Evolutionary conservation across 2,797 vertebrate species (phyloP).

Genomic region (Crocodylus rhombifer): DNA sequence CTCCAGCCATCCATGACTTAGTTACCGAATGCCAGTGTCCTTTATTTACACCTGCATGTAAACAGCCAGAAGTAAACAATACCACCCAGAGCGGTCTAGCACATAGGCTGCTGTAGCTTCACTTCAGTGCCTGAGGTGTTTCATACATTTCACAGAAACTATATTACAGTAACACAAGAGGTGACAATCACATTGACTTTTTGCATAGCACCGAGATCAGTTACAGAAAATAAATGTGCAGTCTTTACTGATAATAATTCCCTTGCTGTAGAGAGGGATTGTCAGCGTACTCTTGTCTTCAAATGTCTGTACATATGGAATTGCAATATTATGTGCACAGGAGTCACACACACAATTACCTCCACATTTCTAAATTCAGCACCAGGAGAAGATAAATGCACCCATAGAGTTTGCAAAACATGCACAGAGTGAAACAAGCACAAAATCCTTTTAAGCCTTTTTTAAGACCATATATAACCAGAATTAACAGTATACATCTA

Average conservation of each 20-base stretch:
- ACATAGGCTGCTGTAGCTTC: slow-evolving; percentile 72
- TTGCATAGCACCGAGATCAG: slow-evolving; percentile 67
- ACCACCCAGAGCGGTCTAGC: slow-evolving; percentile 62
- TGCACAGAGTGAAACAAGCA: neutral
- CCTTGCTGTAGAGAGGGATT: slow-evolving; percentile 29
- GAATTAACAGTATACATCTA: neutral
- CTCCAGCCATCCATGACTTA: slow-evolving; percentile 31
- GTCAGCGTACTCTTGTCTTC: slow-evolving; percentile 71
- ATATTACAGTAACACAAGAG: slow-evolving; percentile 59
- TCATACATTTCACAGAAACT: slow-evolving; percentile 74
- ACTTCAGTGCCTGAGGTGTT: slow-evolving; percentile 73
- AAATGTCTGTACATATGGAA: neutral
- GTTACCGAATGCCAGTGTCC: slow-evolving; percentile 70
- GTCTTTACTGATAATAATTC: slow-evolving; percentile 64
- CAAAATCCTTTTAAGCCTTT: neutral
- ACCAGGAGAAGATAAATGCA: rapidly evolving
- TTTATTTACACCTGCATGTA: slow-evolving; percentile 77
- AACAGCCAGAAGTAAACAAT: slow-evolving; percentile 78
- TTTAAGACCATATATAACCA: neutral
- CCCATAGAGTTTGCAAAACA: neutral
- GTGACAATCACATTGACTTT: slow-evolving; percentile 44
- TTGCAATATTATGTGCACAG: neutral
- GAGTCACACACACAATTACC: neutral
- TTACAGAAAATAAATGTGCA: slow-evolving; percentile 75
- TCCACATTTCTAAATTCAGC: neutral